Evolutionary conservation across 2,797 vertebrate genomes (phyloP), one percentile per base, ranked within the genome.

Genomic region (Argyrosomus regius): DNA sequence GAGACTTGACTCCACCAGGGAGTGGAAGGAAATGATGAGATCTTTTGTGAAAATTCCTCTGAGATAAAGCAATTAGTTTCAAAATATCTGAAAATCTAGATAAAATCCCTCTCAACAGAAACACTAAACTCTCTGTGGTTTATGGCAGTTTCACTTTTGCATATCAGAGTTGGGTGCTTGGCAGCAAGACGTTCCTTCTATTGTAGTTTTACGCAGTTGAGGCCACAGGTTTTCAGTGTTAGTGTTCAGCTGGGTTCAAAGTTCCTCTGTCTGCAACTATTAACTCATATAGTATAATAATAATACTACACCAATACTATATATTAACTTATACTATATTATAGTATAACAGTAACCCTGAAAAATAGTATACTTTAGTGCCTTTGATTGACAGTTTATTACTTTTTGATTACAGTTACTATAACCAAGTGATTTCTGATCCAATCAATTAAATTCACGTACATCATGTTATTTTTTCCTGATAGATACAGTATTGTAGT

Each of bases 201-300:
- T 2, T 50, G 17, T 9, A 20, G 3, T 28, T 4, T 0, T 22
- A 24, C 52, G 65, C 39, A 67, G n/a, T 60, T 17, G 52, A 69
- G 50, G 41, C 22, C 57, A 77, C 11, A 81, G 71, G 58, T 70
- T 75, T 45, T n/a, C 20, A 39, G 1, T 45, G 22, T 35, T n/a
- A 56, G 4, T 54, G 45, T 16, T 60, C 2, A 64, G 12, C 5
- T 73, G 46, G 59, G 77, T 88, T 77, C 81, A 89, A 86, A 88
- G 84, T 3, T 87, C 61, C 17, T 35, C 18, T 52, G 24, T 35
- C 22, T 57, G 11, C 6, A 9, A n/a, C 35, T 9, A 39, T 39
- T 39, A 39, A 39, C 8, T 9, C 9, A 39, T 39, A 39, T 39
- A 39, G 35, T 39, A 39, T 9, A 39, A 9, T 9, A 39, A 39